Conservation (phyloP, 2,113 vertebrate genomes). For the Megaceryle maxima region DNA sequence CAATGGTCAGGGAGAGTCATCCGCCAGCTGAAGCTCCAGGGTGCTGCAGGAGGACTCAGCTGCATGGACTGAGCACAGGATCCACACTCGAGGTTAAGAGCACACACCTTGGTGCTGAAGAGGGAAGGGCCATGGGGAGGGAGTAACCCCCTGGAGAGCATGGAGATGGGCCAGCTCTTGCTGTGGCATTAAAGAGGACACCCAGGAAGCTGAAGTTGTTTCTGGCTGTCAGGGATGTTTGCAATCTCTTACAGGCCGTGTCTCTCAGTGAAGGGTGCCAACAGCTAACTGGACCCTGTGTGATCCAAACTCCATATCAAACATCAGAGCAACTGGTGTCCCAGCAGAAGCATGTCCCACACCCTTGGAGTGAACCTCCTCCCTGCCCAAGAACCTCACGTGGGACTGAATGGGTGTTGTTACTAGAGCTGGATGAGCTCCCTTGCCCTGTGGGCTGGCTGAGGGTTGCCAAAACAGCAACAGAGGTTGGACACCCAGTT, state of each 20-base stretch:
- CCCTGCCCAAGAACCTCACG: background rate
- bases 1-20: background rate
- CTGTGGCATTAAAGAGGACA: background rate
- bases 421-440: background rate
- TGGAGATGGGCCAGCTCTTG: background rate
- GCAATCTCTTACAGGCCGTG: background rate
- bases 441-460: background rate
- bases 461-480: background rate
- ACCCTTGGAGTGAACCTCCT: background rate
- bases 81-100: background rate
- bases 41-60: background rate
- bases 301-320: background rate
- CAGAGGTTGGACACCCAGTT: background rate
- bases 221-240: background rate
- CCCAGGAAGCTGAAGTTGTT: background rate
- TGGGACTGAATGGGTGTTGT: background rate
- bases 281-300: fast-evolving
- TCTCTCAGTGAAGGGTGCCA: background rate
- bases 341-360: background rate
- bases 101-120: background rate
- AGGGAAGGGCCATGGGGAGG: background rate
- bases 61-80: fast-evolving
- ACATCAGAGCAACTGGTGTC: fast-evolving
- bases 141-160: background rate
- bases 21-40: background rate